Conservation (phyloP, 2,113 vertebrate genomes). For the Macrotis lagotis region DNA sequence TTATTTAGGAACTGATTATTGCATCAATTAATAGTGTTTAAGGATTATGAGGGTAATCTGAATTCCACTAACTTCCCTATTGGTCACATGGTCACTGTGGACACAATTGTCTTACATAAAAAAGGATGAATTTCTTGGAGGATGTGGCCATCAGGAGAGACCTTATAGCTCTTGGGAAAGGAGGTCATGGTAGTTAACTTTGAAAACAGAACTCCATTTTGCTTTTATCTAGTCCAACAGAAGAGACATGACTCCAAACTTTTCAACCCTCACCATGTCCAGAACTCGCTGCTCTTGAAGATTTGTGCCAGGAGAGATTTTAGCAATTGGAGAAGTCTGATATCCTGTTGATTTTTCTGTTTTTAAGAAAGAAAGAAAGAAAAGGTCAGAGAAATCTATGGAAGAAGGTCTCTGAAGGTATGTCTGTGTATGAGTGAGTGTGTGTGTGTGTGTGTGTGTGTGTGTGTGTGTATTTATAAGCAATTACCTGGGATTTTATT, state of each 20-base stretch:
- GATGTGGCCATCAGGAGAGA: neutral
- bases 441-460: neutral
- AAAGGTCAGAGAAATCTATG: no score
- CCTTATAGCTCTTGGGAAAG: neutral
- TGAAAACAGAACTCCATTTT: neutral
- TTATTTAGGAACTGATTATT: neutral
- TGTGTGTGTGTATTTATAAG: neutral
- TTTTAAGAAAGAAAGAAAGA: neutral
- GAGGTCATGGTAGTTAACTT: neutral
- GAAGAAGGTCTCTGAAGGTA: fast-evolving
- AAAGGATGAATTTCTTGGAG: neutral
- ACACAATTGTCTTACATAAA: neutral
- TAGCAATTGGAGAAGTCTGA: slow-evolving; percentile 72
- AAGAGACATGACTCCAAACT: neutral
- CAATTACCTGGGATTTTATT: neutral
- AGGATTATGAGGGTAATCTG: neutral
- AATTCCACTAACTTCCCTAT: neutral
- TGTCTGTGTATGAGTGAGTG: fast-evolving
- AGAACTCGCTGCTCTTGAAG: slow-evolving; percentile 73
- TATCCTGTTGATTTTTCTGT: slow-evolving; percentile 74
- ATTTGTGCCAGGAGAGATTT: slow-evolving; percentile 63
- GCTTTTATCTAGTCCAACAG: neutral
- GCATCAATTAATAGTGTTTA: neutral
- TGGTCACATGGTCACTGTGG: neutral
- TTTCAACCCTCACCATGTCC: slow-evolving; percentile 78